Conservation (phyloP, 2,113 vertebrate genomes). For the Willisornis vidua region DNA sequence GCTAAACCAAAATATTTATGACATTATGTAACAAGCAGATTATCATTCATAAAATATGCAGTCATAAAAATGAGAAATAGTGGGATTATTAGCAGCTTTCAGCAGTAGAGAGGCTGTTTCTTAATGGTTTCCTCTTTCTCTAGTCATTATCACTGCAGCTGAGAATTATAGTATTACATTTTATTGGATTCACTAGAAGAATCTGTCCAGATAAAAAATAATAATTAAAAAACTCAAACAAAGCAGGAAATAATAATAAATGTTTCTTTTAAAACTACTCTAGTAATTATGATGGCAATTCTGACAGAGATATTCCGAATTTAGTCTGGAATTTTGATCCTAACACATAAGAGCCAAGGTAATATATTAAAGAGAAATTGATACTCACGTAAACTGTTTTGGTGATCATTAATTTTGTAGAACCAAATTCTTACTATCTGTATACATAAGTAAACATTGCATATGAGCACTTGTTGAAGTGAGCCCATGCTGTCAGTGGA, state of each 20-base stretch:
- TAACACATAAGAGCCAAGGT: neutral
- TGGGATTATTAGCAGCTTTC: slow-evolving; percentile 48
- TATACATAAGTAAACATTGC: neutral
- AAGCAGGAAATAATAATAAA: neutral
- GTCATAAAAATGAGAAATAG: slow-evolving; percentile 67
- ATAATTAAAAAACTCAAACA: neutral
- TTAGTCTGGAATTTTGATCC: neutral
- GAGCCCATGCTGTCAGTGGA: neutral
- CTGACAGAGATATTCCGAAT: neutral
- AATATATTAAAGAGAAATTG: neutral
- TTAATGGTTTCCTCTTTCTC: slow-evolving; percentile 41
- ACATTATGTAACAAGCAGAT: slow-evolving; percentile 38
- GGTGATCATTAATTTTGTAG: neutral
- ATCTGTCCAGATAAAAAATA: slow-evolving; percentile 31
- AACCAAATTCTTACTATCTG: neutral
- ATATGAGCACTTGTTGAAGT: neutral
- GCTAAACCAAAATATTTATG: slow-evolving; percentile 64
- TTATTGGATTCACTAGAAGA: slow-evolving; percentile 10
- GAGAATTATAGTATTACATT: slow-evolving; percentile 49
- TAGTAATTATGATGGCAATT: neutral
- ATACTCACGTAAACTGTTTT: neutral
- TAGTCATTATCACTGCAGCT: slow-evolving; percentile 51
- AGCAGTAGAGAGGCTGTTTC: slow-evolving; percentile 25
- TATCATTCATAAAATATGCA: slow-evolving; percentile 56
- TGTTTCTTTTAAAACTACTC: neutral